phyloP scores from a whole-genome alignment of 1,140 invertebrate genomes.

The Heliconius himera region DNA sequence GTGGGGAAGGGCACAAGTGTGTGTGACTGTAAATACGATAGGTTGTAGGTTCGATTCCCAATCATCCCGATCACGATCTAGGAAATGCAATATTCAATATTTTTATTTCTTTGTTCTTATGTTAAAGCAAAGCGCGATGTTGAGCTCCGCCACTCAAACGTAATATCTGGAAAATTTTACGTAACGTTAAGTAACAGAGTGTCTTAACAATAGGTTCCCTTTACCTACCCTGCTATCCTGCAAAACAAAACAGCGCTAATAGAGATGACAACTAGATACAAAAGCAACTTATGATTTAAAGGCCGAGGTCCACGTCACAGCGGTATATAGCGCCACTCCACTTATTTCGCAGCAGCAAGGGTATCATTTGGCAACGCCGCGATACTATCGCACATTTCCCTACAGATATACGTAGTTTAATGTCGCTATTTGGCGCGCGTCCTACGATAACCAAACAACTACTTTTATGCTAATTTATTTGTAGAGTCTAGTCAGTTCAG shows the following conservation, averaged over 20 bases:
- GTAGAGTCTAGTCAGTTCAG: not conserved
- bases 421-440: slow-evolving; percentile 65
- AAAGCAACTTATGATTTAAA: slow-evolving; percentile 14
- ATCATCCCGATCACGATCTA: too few relatives aligned
- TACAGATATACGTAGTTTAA: slow-evolving; percentile 74
- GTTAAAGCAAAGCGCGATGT: too few relatives aligned
- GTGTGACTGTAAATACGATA: too few relatives aligned
- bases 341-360: slow-evolving; percentile 70
- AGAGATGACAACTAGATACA: not conserved
- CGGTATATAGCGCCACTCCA: slow-evolving; percentile 35
- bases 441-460: slow-evolving; percentile 54
- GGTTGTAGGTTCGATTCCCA: too few relatives aligned
- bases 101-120: too few relatives aligned
- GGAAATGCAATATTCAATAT: too few relatives aligned
- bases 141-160: too few relatives aligned
- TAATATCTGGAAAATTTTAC: too few relatives aligned
- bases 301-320: not conserved
- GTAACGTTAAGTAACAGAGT: fast-evolving
- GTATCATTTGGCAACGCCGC: slow-evolving; percentile 73
- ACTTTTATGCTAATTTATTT: slow-evolving; percentile 51
- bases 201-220: too few relatives aligned
- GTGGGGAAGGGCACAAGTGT: too few relatives aligned
- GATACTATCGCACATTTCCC: slow-evolving; percentile 71
- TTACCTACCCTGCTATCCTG: too few relatives aligned
- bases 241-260: not conserved